A percentile compares a stretch with the other conserved stretches of the same genome.
Evolutionary conservation across 2,113 vertebrate genomes (phyloP).

Genomic region (Callocephalon fimbriatum): DNA sequence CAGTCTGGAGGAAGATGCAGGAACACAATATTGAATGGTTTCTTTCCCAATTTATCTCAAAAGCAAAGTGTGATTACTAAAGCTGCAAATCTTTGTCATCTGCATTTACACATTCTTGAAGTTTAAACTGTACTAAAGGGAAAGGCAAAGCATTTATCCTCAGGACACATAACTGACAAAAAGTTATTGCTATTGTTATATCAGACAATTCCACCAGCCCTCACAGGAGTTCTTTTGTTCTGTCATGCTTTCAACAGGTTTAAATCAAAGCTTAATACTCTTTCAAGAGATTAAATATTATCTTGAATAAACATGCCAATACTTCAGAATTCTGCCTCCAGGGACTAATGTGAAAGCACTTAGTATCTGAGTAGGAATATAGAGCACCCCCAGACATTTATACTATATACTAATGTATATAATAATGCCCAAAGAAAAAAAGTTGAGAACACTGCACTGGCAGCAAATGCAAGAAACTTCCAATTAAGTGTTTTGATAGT

Average conservation of each 20-base stretch:
- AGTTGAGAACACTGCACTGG: not conserved
- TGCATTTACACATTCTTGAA: not conserved
- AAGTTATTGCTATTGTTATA: not conserved
- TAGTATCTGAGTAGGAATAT: conserved; percentile 2
- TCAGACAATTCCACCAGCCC: conserved; percentile 6
- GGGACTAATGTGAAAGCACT: not conserved
- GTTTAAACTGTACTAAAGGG: not conserved
- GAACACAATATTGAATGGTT: fast-evolving
- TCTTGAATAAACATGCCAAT: conserved; percentile 56
- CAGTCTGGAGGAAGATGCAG: not conserved
- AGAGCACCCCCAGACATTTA: not conserved
- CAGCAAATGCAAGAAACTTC: not conserved
- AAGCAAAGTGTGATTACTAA: not conserved
- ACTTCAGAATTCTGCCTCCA: conserved; percentile 54
- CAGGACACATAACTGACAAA: not conserved
- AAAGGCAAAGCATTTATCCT: not conserved
- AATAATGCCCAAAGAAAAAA: conserved; percentile 31
- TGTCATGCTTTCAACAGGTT: conserved; percentile 61
- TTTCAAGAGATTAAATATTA: conserved; percentile 65
- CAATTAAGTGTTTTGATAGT: not conserved
- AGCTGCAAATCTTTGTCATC: not conserved
- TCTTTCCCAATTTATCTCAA: not conserved
- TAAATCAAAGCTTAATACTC: conserved; percentile 62
- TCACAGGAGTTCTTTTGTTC: conserved; percentile 28
- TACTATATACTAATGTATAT: not conserved